These are phyloP conservation scores for Miltochrista miniata DNA, from an alignment of 2,888 invertebrate species.

Conservation along the genomic window DNA sequence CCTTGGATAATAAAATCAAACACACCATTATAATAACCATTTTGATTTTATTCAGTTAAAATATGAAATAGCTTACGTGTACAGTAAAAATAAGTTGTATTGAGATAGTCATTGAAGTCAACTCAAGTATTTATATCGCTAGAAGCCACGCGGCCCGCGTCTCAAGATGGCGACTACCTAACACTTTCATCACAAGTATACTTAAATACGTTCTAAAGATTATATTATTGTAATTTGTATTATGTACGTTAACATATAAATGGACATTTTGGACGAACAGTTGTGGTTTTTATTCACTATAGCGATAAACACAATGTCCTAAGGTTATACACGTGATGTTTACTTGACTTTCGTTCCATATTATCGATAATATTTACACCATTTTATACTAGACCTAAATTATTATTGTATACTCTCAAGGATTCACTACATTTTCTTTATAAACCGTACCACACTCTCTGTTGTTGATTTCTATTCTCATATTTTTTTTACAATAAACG, in stretches of 20 bases:
- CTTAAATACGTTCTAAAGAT: constrained; percentile 77
- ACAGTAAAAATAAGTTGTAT: constrained; percentile 82
- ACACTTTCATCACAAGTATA: constrained; percentile 66
- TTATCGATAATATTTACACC: constrained; percentile 59
- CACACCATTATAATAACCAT: constrained; percentile 75
- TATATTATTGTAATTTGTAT: constrained; percentile 82
- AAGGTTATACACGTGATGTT: constrained; percentile 50
- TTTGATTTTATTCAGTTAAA: constrained; percentile 83
- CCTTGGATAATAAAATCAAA: constrained; percentile 44
- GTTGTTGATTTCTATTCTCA: too few relatives aligned
- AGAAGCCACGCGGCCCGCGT: constrained; percentile 59
- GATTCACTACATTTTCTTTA: constrained; percentile 30
- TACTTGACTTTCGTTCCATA: constrained; percentile 76
- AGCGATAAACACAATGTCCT: constrained; percentile 64
- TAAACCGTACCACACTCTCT: constrained; percentile 2
- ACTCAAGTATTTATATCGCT: constrained; percentile 60
- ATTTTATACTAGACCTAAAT: constrained; percentile 44
- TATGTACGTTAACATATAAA: constrained; percentile 82
- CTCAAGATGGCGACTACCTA: constrained; percentile 59
- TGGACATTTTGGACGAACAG: constrained; percentile 85
- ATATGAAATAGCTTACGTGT: constrained; percentile 83
- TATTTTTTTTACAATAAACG: background rate
- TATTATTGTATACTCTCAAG: constrained; percentile 53
- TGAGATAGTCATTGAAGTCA: constrained; percentile 73
- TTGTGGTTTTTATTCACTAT: constrained; percentile 73